Evolutionary conservation across 1,140 invertebrate species (phyloP).

Genomic region (Eriocheir sinensis): DNA sequence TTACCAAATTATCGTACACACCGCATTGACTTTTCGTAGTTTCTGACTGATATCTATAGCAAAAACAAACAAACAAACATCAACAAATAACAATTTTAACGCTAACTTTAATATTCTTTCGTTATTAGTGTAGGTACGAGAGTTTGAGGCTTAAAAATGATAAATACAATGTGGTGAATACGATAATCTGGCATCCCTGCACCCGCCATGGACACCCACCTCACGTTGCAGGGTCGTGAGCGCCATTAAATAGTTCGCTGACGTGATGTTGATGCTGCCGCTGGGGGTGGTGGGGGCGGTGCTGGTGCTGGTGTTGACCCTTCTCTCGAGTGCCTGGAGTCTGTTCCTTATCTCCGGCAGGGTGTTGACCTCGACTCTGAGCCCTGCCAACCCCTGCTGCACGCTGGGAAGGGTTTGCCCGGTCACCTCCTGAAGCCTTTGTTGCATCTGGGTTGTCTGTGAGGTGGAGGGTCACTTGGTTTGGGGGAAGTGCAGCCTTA

Average conservation of each 20-base stretch:
- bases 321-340: conserved; percentile 37
- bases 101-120: too few species aligned
- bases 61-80: too few species aligned
- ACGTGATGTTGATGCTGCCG: neutral
- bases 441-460: neutral
- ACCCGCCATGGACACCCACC: neutral
- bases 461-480: neutral
- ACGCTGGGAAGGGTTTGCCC: conserved; percentile 1
- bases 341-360: conserved; percentile 35
- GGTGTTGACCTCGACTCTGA: conserved; percentile 11
- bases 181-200: neutral
- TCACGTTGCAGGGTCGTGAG: neutral
- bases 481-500: too few species aligned
- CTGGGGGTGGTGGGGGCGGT: too few species aligned
- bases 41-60: too few species aligned
- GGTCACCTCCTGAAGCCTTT: neutral
- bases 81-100: too few species aligned
- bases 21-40: too few species aligned
- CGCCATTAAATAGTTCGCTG: neutral
- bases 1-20: too few species aligned
- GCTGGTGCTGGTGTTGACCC: neutral
- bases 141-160: too few species aligned
- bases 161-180: too few species aligned
- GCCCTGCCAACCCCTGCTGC: neutral
- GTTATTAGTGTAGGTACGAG: neutral